phyloP scores from a whole-genome alignment of 1,140 invertebrate species.

The Panonychus citri region DNA sequence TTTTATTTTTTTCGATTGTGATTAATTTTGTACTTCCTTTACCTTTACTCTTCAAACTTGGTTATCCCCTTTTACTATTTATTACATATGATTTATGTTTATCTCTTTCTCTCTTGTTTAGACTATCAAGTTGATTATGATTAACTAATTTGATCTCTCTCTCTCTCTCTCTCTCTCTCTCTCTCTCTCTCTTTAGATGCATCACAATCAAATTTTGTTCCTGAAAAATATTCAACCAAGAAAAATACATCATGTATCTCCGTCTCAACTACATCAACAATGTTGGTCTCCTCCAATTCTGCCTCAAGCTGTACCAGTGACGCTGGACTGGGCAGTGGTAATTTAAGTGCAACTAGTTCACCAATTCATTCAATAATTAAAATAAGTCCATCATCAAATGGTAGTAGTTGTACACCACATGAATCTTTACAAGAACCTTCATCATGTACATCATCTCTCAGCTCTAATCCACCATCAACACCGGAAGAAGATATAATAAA shows the following conservation, averaged over 20 bases:
- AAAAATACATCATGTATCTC: background rate
- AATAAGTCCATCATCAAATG: constrained; percentile 2
- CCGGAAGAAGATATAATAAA: constrained; percentile 40
- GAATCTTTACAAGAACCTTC: background rate
- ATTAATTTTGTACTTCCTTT: too few species aligned
- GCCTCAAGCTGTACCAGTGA: background rate
- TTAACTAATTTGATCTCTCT: too few species aligned
- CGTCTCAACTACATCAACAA: background rate
- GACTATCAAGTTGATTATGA: too few species aligned
- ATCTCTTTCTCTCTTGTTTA: too few species aligned
- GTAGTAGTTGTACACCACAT: background rate
- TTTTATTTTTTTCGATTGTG: background rate
- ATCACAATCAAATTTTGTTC: background rate
- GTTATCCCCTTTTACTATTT: too few species aligned
- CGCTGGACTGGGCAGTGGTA: constrained; percentile 8
- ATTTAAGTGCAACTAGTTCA: constrained; percentile 16
- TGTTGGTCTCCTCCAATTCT: background rate
- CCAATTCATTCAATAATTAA: constrained; percentile 10
- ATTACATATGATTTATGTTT: too few species aligned
- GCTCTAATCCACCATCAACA: constrained; percentile 16
- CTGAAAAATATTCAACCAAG: background rate
- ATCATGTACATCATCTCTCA: constrained; percentile 2
- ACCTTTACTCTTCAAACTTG: too few species aligned
- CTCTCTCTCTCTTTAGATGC: too few species aligned
- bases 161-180: too few species aligned